Conservation (phyloP, 2,888 invertebrate genomes). For the Athalia cordata region DNA sequence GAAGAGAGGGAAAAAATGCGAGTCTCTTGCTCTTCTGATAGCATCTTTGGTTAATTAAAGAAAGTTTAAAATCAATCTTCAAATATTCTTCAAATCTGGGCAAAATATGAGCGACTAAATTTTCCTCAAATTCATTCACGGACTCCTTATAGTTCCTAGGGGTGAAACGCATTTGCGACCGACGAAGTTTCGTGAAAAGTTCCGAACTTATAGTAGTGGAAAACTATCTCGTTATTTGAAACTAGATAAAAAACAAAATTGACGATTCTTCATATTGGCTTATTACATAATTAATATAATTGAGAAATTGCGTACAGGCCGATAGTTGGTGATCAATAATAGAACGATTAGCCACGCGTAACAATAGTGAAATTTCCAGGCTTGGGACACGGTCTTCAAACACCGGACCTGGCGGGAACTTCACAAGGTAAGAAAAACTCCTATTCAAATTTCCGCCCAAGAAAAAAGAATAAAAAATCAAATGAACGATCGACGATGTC, state of each 20-base stretch:
- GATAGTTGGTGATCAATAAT: constrained; percentile 43
- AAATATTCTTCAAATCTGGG: too few relatives aligned
- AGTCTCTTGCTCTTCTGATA: background rate
- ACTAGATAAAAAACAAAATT: background rate
- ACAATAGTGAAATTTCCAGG: constrained; percentile 73
- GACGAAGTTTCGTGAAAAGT: too few relatives aligned
- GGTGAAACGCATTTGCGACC: too few relatives aligned
- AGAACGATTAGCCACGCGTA: constrained; percentile 52
- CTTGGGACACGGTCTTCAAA: constrained; percentile 71
- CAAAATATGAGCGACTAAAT: too few relatives aligned
- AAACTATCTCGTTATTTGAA: background rate
- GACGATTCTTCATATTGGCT: background rate
- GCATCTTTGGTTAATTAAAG: background rate
- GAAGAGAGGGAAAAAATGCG: constrained; percentile 5
- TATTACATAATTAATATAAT: constrained; percentile 51
- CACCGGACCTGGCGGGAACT: constrained; percentile 85
- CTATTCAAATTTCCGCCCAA: constrained; percentile 22
- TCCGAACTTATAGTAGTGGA: too few relatives aligned
- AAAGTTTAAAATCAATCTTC: background rate
- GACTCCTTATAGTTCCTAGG: too few relatives aligned
- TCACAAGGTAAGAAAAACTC: constrained; percentile 83
- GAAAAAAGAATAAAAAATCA: constrained; percentile 51
- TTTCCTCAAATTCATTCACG: too few relatives aligned
- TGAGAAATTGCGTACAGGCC: constrained; percentile 72
- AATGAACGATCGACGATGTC: constrained; percentile 45